Evolutionary conservation across 2,113 vertebrate genomes (phyloP).

Genomic region (Heterotilapia buettikoferi): DNA sequence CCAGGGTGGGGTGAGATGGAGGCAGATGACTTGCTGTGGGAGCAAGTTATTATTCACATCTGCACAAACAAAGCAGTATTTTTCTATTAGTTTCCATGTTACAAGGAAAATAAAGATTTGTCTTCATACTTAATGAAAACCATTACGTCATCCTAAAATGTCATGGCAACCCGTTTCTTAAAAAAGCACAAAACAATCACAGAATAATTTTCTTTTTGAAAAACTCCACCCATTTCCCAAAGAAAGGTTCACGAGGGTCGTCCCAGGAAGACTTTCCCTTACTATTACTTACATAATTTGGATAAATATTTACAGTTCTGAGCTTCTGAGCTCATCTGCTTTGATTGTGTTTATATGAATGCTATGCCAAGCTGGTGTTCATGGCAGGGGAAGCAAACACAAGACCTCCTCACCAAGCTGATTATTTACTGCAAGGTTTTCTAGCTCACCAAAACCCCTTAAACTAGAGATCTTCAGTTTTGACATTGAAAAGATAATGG

Average conservation of each 20-base stretch:
- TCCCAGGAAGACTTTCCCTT: conserved; percentile 15
- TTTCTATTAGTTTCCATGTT: background rate
- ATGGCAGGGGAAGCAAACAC: background rate
- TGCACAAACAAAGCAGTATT: background rate
- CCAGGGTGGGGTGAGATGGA: background rate
- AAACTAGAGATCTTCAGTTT: background rate
- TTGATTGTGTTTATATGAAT: conserved; percentile 29
- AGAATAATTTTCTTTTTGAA: background rate
- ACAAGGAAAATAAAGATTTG: background rate
- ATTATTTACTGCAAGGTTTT: background rate
- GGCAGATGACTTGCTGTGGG: background rate
- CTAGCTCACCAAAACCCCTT: background rate
- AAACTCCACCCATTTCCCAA: background rate
- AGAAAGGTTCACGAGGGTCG: background rate
- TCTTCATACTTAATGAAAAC: background rate
- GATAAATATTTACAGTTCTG: conserved; percentile 49
- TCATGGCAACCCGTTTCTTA: background rate
- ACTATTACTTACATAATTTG: conserved; percentile 15
- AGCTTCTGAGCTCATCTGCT: conserved; percentile 8
- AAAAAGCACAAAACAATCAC: background rate
- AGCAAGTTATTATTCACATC: background rate
- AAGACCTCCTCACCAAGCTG: background rate
- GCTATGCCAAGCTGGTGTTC: conserved; percentile 1
- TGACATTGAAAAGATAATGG: background rate
- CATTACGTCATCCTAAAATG: background rate